Evolutionary conservation across 2,113 vertebrate species (phyloP).

Genomic region (Leucosticte australis): DNA sequence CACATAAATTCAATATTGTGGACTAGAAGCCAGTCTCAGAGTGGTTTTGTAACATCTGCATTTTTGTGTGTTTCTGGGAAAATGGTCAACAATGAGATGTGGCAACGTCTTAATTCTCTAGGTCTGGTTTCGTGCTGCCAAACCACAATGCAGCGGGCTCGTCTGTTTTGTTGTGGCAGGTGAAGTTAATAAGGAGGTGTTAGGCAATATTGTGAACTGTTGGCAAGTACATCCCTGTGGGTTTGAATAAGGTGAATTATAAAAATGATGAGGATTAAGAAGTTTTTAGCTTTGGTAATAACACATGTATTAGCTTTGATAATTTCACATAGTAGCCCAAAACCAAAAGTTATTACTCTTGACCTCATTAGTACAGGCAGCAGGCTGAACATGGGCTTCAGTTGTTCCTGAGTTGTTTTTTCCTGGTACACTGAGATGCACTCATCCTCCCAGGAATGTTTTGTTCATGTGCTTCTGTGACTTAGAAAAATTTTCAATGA

Average conservation of each 20-base stretch:
- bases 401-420: neutral
- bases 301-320: rapidly evolving
- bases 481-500: neutral
- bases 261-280: neutral
- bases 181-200: neutral
- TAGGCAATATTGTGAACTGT: neutral
- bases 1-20: neutral
- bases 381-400: neutral
- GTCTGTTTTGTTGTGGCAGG: neutral
- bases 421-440: neutral
- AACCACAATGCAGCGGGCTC: neutral
- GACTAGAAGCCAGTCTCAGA: neutral
- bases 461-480: neutral
- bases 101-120: neutral
- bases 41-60: neutral
- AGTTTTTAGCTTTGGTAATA: neutral
- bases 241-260: neutral
- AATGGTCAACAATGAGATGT: neutral
- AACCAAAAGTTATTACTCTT: neutral
- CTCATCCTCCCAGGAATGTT: neutral
- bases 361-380: neutral
- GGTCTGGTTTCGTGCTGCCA: neutral
- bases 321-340: neutral
- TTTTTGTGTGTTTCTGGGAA: neutral
- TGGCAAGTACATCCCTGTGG: neutral